Base-by-base conservation (phyloP, 2,113 vertebrate genomes). In the Gnathonemus longibarbis region DNA sequence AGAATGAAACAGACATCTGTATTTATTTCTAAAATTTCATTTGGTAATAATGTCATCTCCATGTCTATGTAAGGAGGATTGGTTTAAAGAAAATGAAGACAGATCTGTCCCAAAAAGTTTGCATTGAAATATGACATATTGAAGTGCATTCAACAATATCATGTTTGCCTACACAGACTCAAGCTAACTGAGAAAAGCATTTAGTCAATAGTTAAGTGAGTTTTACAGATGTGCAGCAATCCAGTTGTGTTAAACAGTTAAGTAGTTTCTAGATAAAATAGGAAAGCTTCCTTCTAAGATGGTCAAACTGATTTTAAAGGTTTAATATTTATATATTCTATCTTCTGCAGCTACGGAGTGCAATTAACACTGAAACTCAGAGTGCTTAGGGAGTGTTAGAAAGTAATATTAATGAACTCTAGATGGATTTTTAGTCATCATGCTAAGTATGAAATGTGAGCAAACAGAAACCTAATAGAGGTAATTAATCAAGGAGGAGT, bases 391-490 rank as follows among this genome's bases (percentile, higher is more conserved):
- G 21, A 48, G 45, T 84, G 45, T 24, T n/a, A 46, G 45, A 84
- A 84, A 84, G 45, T 46, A 46, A 84, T 84, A 84, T 46, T 45
- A 84, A 84, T 84, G 83, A 84, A 84, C 45, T 84, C 45, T n/a
- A 24, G 39, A 48, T 45, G 45, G 83, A 84, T 48, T 84, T 84
- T 46, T 45, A 46, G 21, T 45, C 39, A 84, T 48, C 8, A 24
- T 48, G 39, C 45, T 46, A 84, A 84, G 45, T 84, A 24, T 48
- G 39, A 45, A 84, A 84, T 84, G 83, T 84, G 83, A 84, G 83
- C 42, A 48, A 84, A 84, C 83, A 84, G 9, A 45, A 46, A 84
- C 9, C 45, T 84, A 84, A 84, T 84, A 48, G 42, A 84, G 83
- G 83, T 46, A 48, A 84, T 84, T 84, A 84, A 87, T 87, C 49